These are phyloP conservation scores for Corythornis vintsioides DNA, from an alignment of 2,113 vertebrate genomes.

Conservation along the genomic window DNA sequence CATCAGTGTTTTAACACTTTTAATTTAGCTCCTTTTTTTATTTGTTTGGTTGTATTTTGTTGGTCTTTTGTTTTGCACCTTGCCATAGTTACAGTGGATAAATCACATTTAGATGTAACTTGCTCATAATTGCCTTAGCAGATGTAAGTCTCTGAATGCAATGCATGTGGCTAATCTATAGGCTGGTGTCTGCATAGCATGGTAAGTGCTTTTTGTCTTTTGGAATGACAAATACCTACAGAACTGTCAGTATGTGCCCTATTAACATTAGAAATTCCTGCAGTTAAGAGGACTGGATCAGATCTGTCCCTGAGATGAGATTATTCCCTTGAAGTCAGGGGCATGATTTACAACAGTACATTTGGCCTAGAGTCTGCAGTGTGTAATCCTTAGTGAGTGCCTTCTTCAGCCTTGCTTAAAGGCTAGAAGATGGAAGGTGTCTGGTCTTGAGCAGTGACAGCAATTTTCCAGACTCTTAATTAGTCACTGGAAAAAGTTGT, in stretches of 20 bases:
- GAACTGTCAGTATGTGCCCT: background rate
- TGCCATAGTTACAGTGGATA: background rate
- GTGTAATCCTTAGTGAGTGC: background rate
- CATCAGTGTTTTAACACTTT: background rate
- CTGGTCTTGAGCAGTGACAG: constrained; percentile 6
- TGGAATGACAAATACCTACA: constrained; percentile 13
- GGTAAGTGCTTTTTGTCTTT: constrained; percentile 31
- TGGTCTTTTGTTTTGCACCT: background rate
- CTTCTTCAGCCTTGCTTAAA: background rate
- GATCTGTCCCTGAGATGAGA: constrained; percentile 51
- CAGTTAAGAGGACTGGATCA: constrained; percentile 5
- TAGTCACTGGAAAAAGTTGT: background rate
- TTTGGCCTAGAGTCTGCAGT: constrained; percentile 33
- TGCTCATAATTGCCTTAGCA: constrained; percentile 8
- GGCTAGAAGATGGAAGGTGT: background rate
- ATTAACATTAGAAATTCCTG: constrained; percentile 48
- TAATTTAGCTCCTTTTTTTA: background rate
- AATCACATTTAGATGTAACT: constrained; percentile 35
- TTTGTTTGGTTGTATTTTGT: background rate
- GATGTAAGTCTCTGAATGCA: background rate
- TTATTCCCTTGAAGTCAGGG: constrained; percentile 55
- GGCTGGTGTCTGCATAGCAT: background rate
- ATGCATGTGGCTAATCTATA: background rate
- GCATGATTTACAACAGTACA: constrained; percentile 46
- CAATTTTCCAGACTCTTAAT: constrained; percentile 9